Evolutionary conservation across 2,113 vertebrate genomes (phyloP).

Genomic region (Chitala chitala): DNA sequence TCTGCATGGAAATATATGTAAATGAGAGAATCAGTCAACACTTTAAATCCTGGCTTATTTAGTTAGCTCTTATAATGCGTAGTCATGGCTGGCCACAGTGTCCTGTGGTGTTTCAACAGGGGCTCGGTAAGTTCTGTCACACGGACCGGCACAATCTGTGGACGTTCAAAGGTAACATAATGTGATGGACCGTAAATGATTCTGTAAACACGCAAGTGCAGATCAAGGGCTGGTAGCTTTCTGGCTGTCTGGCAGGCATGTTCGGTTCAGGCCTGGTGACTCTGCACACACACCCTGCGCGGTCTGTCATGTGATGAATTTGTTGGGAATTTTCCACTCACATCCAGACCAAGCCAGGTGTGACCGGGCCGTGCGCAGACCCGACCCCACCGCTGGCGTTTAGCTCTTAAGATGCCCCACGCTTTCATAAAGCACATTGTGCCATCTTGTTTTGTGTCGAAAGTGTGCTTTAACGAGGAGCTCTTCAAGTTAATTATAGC

Average conservation of each 20-base stretch:
- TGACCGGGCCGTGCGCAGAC: no score
- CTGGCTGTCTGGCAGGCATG: background rate
- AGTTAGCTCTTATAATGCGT: background rate
- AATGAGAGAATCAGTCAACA: background rate
- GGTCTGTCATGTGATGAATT: background rate
- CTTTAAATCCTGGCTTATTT: background rate
- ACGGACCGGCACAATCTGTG: background rate
- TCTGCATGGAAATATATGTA: background rate
- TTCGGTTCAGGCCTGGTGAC: background rate
- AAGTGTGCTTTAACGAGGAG: background rate
- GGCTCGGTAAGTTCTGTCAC: background rate
- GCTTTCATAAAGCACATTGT: no score
- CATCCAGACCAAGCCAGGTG: no score
- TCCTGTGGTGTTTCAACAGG: background rate
- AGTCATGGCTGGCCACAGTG: background rate
- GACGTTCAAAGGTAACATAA: background rate
- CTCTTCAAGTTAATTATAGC: background rate
- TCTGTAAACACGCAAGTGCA: background rate
- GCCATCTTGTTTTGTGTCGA: no score
- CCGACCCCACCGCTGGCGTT: no score
- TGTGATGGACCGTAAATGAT: background rate
- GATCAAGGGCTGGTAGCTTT: no score
- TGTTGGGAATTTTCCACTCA: background rate
- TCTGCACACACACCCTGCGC: background rate
- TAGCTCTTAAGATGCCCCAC: background rate